These are phyloP conservation scores for Pseudochaenichthys georgianus DNA, from an alignment of 2,797 vertebrate genomes.

Conservation along the genomic window DNA sequence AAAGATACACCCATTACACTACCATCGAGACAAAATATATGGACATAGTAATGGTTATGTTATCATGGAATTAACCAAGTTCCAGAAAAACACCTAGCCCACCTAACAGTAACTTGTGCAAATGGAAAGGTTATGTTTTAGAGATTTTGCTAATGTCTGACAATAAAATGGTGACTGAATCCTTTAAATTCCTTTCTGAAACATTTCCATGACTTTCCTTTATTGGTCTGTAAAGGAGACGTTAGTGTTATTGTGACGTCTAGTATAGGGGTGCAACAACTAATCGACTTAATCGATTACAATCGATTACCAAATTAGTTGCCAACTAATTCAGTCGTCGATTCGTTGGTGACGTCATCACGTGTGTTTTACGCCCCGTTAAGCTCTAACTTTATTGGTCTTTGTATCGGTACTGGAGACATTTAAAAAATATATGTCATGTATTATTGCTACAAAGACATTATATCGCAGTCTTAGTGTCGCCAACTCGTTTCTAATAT, in stretches of 20 bases:
- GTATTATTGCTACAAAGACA: no score
- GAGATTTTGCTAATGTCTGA: conserved; percentile 46
- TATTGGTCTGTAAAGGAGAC: conserved; percentile 58
- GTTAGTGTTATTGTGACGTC: neutral
- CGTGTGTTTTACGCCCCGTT: no score
- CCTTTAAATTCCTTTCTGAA: conserved; percentile 46
- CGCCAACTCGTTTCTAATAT: no score
- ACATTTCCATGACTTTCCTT: conserved; percentile 59
- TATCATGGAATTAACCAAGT: neutral
- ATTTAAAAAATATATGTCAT: no score
- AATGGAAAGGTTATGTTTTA: conserved; percentile 25
- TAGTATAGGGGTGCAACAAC: no score
- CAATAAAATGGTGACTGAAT: conserved; percentile 21
- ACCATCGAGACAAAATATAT: neutral
- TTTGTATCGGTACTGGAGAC: no score
- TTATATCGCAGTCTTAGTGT: no score
- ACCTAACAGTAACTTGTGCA: neutral
- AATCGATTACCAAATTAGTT: no score
- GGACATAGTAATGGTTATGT: neutral
- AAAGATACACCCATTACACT: conserved; percentile 26
- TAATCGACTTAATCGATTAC: no score
- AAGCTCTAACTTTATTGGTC: no score
- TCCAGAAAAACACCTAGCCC: neutral
- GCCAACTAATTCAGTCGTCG: no score
- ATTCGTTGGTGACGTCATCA: no score